A percentile compares a stretch with the other conserved stretches of the same genome.
Evolutionary conservation across 2,888 invertebrate genomes (phyloP).

Genomic region (Cheilosia soror): DNA sequence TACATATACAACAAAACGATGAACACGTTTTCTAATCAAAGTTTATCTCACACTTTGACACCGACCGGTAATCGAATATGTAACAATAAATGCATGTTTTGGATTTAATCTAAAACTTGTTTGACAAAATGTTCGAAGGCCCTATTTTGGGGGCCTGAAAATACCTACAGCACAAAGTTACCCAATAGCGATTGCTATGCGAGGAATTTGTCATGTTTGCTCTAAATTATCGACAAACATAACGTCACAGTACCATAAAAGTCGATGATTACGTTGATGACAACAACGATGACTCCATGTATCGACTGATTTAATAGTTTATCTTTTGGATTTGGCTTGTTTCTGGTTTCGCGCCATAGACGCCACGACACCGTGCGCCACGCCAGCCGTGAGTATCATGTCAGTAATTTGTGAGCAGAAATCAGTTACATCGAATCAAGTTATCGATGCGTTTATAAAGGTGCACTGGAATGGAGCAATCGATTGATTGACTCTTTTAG

Average conservation of each 20-base stretch:
- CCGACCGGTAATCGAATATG: not conserved
- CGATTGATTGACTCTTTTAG: conserved; percentile 44
- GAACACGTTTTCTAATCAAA: conserved; percentile 41
- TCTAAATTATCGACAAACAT: conserved; percentile 12
- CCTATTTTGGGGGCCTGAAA: not conserved
- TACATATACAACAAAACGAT: conserved; percentile 2
- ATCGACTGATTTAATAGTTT: conserved; percentile 15
- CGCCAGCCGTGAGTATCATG: conserved; percentile 28
- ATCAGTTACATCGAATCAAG: conserved; percentile 36
- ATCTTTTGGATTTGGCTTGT: conserved; percentile 31
- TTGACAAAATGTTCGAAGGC: conserved; percentile 20
- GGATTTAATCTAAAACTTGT: conserved; percentile 41
- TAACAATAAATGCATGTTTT: conserved; percentile 23
- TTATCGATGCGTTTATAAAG: conserved; percentile 36
- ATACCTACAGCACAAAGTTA: not conserved
- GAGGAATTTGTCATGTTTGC: conserved; percentile 25
- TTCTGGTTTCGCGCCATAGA: conserved; percentile 43
- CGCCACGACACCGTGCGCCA: conserved; percentile 14
- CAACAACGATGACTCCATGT: not conserved
- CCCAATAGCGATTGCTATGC: conserved; percentile 31
- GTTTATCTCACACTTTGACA: conserved; percentile 19
- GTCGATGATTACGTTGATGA: conserved; percentile 39
- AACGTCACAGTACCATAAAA: conserved; percentile 24
- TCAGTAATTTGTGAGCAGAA: conserved; percentile 24
- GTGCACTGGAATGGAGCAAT: conserved; percentile 57